Evolutionary conservation across 2,797 vertebrate genomes (phyloP).

Genomic region (Numenius phaeopus): DNA sequence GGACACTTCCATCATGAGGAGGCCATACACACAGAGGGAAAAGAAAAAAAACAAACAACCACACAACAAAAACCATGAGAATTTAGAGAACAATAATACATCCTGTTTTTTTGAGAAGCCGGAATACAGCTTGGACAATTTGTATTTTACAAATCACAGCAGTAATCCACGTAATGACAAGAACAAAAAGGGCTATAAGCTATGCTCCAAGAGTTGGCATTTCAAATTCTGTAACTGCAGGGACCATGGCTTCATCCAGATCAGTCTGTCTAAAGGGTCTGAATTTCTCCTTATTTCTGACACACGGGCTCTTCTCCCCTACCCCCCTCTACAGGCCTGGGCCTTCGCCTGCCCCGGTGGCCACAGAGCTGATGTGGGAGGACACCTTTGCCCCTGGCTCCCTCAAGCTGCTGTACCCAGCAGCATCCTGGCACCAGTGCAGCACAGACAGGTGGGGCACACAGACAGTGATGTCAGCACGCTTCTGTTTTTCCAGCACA

Average conservation of each 20-base stretch:
- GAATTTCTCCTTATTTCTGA: not conserved
- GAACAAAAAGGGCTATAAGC: conserved; percentile 22
- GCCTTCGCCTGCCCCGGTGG: fast-evolving
- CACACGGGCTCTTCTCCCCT: fast-evolving
- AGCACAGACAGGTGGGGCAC: fast-evolving
- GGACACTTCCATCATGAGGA: not conserved
- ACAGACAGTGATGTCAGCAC: fast-evolving
- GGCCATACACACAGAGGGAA: not conserved
- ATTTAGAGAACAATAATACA: conserved; percentile 62
- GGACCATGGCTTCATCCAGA: not conserved
- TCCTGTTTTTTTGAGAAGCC: conserved; percentile 63
- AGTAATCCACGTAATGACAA: not conserved
- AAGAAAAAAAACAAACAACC: not conserved
- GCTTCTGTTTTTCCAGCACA: not conserved
- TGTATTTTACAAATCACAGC: conserved; percentile 35
- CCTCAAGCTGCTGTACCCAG: not conserved
- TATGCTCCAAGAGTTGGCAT: fast-evolving
- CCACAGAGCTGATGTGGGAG: fast-evolving
- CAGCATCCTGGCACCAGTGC: fast-evolving
- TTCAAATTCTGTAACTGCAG: not conserved
- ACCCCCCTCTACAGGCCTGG: fast-evolving
- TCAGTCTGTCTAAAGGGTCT: not conserved
- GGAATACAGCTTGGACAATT: conserved; percentile 44
- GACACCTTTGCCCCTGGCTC: fast-evolving
- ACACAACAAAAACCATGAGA: not conserved